These are phyloP conservation scores for Fistularia tabacaria DNA, from an alignment of 2,797 vertebrate genomes.

Conservation along the genomic window DNA sequence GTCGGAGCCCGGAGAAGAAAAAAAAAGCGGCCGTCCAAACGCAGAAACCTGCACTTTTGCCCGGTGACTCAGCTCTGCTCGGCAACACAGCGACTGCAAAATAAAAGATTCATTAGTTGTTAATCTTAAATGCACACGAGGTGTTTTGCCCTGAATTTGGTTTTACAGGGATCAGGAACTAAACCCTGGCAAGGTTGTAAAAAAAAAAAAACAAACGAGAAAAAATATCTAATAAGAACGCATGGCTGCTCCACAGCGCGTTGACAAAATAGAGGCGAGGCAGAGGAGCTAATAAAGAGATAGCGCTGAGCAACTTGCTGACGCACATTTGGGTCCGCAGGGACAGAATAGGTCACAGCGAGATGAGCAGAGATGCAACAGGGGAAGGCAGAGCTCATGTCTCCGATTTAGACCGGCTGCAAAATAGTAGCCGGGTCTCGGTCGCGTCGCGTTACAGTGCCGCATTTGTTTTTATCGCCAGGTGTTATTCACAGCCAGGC, in stretches of 20 bases:
- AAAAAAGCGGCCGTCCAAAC: neutral
- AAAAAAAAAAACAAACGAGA: too few species aligned
- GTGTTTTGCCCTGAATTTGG: too few species aligned
- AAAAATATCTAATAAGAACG: too few species aligned
- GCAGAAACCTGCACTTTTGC: too few species aligned
- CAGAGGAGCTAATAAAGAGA: slow-evolving; percentile 26
- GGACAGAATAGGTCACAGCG: slow-evolving; percentile 45
- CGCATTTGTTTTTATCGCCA: slow-evolving; percentile 17
- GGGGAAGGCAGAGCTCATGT: slow-evolving; percentile 29
- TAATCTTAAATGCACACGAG: too few species aligned
- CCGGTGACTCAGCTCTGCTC: too few species aligned
- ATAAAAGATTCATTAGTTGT: too few species aligned
- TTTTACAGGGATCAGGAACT: too few species aligned
- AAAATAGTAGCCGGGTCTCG: slow-evolving; percentile 23
- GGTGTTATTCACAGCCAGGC: slow-evolving; percentile 2
- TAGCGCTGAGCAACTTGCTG: slow-evolving; percentile 55
- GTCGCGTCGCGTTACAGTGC: slow-evolving; percentile 12
- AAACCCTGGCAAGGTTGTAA: too few species aligned
- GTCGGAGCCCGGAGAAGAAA: slow-evolving; percentile 24
- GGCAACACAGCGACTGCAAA: too few species aligned
- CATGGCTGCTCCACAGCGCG: slow-evolving; percentile 1
- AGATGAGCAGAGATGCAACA: slow-evolving; percentile 36
- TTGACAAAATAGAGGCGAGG: neutral
- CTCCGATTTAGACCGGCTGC: slow-evolving; percentile 32
- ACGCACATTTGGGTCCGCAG: slow-evolving; percentile 49